These are phyloP conservation scores for Characodon lateralis DNA, from an alignment of 2,797 vertebrate species.

Conservation along the genomic window DNA sequence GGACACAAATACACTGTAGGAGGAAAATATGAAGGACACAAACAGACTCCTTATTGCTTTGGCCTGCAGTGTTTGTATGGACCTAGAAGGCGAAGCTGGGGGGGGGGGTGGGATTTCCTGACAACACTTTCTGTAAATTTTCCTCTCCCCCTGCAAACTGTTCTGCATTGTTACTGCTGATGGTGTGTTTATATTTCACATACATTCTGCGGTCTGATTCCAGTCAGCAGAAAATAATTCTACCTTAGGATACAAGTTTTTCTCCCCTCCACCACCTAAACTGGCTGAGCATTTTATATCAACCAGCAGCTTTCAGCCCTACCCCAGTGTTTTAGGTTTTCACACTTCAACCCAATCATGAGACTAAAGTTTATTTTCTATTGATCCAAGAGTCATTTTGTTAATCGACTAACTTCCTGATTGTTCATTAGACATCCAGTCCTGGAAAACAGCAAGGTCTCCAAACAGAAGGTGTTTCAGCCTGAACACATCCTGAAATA, in stretches of 20 bases:
- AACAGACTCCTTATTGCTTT: slow-evolving; percentile 39
- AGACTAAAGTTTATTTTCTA: background rate
- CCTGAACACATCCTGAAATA: background rate
- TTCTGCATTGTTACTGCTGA: slow-evolving; percentile 52
- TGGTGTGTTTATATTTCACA: slow-evolving; percentile 39
- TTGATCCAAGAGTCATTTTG: background rate
- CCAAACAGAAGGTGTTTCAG: background rate
- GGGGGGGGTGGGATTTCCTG: background rate
- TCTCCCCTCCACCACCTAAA: slow-evolving; percentile 1
- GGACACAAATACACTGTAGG: slow-evolving; percentile 8
- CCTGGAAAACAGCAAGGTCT: background rate
- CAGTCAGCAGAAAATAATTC: slow-evolving; percentile 8
- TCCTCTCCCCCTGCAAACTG: slow-evolving; percentile 45
- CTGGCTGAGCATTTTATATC: slow-evolving; percentile 2
- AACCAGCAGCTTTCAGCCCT: slow-evolving; percentile 9
- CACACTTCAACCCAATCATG: background rate
- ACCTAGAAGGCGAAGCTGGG: background rate
- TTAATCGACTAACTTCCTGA: background rate
- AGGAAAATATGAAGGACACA: slow-evolving; percentile 49
- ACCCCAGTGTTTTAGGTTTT: background rate
- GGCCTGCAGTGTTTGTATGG: slow-evolving; percentile 32
- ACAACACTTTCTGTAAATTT: slow-evolving; percentile 44
- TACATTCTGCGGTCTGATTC: slow-evolving; percentile 22
- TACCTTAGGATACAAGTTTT: background rate
- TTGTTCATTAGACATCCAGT: background rate